Evolutionary conservation across 2,888 invertebrate species (phyloP).

Genomic region (Macroteleia sp.): DNA sequence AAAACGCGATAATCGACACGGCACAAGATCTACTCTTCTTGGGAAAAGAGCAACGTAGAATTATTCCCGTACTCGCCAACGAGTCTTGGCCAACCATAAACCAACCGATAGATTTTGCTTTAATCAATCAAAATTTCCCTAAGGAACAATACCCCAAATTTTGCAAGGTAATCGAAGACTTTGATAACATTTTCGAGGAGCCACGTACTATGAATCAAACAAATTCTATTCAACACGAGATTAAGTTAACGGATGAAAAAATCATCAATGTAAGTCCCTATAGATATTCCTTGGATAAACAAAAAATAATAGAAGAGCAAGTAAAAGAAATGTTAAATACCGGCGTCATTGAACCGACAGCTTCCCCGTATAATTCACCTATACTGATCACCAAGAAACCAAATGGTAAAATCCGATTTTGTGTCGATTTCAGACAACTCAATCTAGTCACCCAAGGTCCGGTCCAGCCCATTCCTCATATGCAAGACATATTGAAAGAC

Average conservation of each 20-base stretch:
- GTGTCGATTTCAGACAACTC: conserved; percentile 66
- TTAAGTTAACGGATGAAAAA: neutral
- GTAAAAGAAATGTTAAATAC: no score
- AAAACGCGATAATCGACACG: neutral
- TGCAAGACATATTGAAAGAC: conserved; percentile 63
- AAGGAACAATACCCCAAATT: no score
- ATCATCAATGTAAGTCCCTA: neutral
- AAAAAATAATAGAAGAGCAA: neutral
- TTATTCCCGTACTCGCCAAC: neutral
- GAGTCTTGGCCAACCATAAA: no score
- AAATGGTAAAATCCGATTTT: conserved; percentile 25
- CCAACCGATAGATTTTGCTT: no score
- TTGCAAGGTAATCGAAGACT: neutral
- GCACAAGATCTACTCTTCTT: conserved; percentile 7
- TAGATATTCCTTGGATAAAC: neutral
- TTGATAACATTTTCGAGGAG: neutral
- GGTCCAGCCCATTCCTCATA: conserved; percentile 63
- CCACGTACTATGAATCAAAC: neutral
- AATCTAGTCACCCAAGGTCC: conserved; percentile 61
- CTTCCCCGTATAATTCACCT: conserved; percentile 59
- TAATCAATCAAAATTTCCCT: neutral
- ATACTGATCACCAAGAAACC: neutral
- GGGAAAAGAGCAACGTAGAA: neutral
- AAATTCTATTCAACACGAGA: neutral
- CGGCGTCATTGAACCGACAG: conserved; percentile 43